Percentiles rank a stretch among this genome's conserved stretches.
phyloP scores from a whole-genome alignment of 1,140 invertebrate genomes.

The Lerema accius region DNA sequence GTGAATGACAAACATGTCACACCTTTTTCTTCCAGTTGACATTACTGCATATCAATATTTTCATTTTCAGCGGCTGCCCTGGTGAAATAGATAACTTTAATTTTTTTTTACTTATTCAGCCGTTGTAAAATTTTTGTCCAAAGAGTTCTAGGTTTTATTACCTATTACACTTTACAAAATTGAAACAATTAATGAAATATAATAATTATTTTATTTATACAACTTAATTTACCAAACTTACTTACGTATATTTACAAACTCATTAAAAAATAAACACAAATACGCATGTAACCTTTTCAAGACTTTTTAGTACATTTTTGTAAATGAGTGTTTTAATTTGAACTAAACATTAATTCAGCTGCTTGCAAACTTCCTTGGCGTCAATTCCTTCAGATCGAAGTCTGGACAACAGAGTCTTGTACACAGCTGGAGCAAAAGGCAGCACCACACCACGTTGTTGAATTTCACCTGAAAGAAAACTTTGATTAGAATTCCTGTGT shows the following conservation, averaged over 20 bases:
- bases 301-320: not conserved
- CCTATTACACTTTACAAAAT: too few species aligned
- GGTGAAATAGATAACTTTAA: constrained; percentile 64
- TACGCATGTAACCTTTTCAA: not conserved
- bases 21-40: constrained; percentile 82
- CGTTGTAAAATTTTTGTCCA: not conserved
- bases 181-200: not conserved
- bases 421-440: constrained; percentile 95
- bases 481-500: not conserved
- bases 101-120: constrained; percentile 42
- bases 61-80: constrained; percentile 71
- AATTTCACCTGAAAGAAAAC: constrained; percentile 91
- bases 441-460: constrained; percentile 96
- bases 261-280: not conserved
- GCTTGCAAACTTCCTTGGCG: constrained; percentile 86
- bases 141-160: constrained; percentile 8
- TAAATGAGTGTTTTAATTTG: not conserved
- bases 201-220: constrained; percentile 6
- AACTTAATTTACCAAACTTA: constrained; percentile 4
- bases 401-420: constrained; percentile 93
- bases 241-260: constrained; percentile 22
- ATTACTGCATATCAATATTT: constrained; percentile 77
- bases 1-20: constrained; percentile 78
- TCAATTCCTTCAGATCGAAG: constrained; percentile 93
- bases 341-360: constrained; percentile 57